A percentile compares a stretch with the other conserved stretches of the same genome.
Evolutionary conservation across 23 tunicate genomes (phyloP).

Genomic region (Styela clava): DNA sequence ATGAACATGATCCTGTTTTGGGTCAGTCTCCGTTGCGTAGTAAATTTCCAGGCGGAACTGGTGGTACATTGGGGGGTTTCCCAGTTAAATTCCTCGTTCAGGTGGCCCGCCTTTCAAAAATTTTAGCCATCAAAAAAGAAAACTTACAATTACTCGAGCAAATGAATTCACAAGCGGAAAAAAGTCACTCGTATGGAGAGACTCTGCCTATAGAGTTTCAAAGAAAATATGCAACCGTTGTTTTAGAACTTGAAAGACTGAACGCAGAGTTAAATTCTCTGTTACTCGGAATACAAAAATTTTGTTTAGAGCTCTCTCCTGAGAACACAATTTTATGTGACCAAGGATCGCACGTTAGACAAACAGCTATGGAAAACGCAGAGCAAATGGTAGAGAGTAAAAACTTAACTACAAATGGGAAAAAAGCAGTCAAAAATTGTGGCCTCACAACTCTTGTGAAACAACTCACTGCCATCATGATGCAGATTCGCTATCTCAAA

Average conservation of each 20-base stretch:
- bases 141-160: slow-evolving; percentile 54
- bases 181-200: slow-evolving; percentile 79
- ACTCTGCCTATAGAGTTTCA: slow-evolving; percentile 68
- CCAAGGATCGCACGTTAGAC: slow-evolving; percentile 47
- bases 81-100: slow-evolving; percentile 71
- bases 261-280: slow-evolving; percentile 73
- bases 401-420: slow-evolving; percentile 47
- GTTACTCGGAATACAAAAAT: slow-evolving; percentile 73
- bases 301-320: slow-evolving; percentile 79
- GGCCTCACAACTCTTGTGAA: slow-evolving; percentile 55
- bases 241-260: slow-evolving; percentile 62
- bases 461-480: slow-evolving; percentile 64
- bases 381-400: slow-evolving; percentile 52
- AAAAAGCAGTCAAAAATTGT: slow-evolving; percentile 46
- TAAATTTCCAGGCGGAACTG: slow-evolving; percentile 44
- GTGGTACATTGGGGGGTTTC: slow-evolving; percentile 88
- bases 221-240: slow-evolving; percentile 80
- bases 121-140: slow-evolving; percentile 77
- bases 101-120: slow-evolving; percentile 60
- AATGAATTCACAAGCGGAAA: slow-evolving; percentile 93
- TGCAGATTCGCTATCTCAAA: slow-evolving; percentile 66
- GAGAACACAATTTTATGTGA: slow-evolving; percentile 68
- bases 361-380: slow-evolving; percentile 46
- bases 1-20: slow-evolving; percentile 82
- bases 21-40: slow-evolving; percentile 83